These are phyloP conservation scores for Sphaeramia orbicularis DNA, from an alignment of 2,797 vertebrate genomes.

Conservation along the genomic window DNA sequence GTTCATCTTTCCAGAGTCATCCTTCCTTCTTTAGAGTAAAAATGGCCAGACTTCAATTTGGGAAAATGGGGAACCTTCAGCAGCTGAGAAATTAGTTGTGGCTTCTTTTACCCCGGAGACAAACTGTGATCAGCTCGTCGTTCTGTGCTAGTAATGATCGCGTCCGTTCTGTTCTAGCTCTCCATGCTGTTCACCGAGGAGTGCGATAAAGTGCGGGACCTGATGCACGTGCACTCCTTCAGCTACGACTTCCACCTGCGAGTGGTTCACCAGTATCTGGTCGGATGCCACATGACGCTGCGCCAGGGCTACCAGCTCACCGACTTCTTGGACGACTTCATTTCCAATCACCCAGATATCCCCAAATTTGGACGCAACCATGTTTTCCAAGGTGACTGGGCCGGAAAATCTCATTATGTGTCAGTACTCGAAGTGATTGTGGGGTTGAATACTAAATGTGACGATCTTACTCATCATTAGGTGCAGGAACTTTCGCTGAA, in stretches of 20 bases:
- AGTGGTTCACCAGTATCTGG: conserved; percentile 95
- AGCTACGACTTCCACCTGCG: conserved; percentile 99
- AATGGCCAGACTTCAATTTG: background rate
- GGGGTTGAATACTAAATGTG: too few species aligned
- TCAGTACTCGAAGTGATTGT: background rate
- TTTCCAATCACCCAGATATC: conserved; percentile 94
- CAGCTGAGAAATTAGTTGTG: background rate
- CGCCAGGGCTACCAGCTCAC: conserved; percentile 97
- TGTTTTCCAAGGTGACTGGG: conserved; percentile 90
- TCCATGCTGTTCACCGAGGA: conserved; percentile 99
- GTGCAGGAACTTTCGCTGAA: background rate
- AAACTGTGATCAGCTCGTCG: background rate
- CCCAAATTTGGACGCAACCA: conserved; percentile 98
- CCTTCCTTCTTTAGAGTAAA: background rate
- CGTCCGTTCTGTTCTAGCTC: conserved; percentile 82
- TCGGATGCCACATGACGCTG: conserved; percentile 94
- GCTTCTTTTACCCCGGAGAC: background rate
- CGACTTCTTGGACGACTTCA: conserved; percentile 96
- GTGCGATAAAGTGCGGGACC: conserved; percentile 96
- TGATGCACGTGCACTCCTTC: conserved; percentile 99
- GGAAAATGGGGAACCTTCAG: background rate
- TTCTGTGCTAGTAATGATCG: conserved; percentile 7
- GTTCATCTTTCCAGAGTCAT: background rate
- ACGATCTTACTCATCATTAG: too few species aligned
- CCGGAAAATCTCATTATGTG: background rate